phyloP scores from a whole-genome alignment of 2,113 vertebrate genomes.

The Leucoraja erinaceus region DNA sequence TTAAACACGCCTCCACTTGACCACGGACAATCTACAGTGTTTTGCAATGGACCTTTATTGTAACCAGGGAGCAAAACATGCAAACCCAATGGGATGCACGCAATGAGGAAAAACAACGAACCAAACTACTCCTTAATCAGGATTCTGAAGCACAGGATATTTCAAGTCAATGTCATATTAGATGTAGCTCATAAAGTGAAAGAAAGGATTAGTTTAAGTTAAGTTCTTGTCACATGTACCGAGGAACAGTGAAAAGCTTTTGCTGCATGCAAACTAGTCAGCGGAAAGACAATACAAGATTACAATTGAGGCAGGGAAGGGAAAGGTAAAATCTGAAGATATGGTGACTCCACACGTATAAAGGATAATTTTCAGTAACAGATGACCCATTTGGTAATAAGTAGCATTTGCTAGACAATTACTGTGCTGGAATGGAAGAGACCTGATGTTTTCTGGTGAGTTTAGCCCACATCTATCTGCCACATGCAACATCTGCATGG shows the following conservation, averaged over 20 bases:
- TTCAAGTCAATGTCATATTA: not conserved
- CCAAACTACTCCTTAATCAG: not conserved
- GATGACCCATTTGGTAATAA: no score
- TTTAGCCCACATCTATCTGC: not conserved
- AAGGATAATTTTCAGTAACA: no score
- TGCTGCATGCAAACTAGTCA: no score
- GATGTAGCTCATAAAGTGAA: not conserved
- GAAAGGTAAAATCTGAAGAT: not conserved
- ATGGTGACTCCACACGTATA: no score
- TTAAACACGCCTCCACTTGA: not conserved
- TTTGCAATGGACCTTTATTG: not conserved
- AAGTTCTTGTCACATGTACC: no score
- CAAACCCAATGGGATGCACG: no score
- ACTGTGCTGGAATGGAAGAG: no score
- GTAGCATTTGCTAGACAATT: no score
- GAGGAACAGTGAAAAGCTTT: no score
- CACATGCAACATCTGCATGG: not conserved
- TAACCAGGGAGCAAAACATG: not conserved
- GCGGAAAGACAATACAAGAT: no score
- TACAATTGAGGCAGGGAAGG: no score
- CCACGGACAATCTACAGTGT: not conserved
- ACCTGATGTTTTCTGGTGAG: not conserved
- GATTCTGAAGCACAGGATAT: not conserved
- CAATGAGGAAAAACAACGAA: no score
- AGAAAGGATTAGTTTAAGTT: not conserved